Conservation (phyloP, 2,888 invertebrate species). For the Strigamia transsilvanica region DNA sequence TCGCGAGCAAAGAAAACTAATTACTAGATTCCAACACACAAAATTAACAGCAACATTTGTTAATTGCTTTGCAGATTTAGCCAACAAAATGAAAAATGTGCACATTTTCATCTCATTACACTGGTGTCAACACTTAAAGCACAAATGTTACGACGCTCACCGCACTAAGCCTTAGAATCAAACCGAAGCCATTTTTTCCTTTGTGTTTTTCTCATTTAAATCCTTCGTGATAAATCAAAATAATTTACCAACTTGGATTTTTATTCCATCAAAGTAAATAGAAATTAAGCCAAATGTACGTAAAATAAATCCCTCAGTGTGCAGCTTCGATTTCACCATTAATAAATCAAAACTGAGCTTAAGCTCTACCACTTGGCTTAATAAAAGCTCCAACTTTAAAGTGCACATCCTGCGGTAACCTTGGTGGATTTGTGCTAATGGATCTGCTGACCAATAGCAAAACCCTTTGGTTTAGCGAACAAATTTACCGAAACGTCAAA, state of each 20-base stretch:
- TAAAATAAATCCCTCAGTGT: neutral
- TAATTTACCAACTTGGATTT: too few relatives aligned
- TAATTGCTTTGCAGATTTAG: conserved; percentile 48
- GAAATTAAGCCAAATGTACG: neutral
- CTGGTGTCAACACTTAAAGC: conserved; percentile 39
- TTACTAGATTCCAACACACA: conserved; percentile 47
- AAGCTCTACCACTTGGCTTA: neutral
- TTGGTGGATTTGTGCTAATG: conserved; percentile 40
- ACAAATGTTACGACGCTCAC: conserved; percentile 22
- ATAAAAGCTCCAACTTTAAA: conserved; percentile 10
- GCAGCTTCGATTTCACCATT: neutral
- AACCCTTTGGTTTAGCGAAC: conserved; percentile 26
- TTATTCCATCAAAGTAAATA: neutral
- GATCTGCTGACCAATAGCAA: conserved; percentile 5
- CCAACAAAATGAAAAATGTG: conserved; percentile 42
- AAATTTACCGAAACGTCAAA: neutral
- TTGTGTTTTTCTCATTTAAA: neutral
- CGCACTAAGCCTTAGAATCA: neutral
- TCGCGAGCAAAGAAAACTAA: conserved; percentile 34
- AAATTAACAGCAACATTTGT: conserved; percentile 49
- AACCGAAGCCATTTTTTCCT: neutral
- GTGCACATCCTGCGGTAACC: conserved; percentile 19
- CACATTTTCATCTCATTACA: conserved; percentile 48
- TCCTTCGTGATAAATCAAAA: too few relatives aligned
- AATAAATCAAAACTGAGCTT: conserved; percentile 9